Evolutionary conservation across 1,140 invertebrate genomes (phyloP), one percentile per base, ranked within the genome.

Genomic region (Saxidomus purpurata): DNA sequence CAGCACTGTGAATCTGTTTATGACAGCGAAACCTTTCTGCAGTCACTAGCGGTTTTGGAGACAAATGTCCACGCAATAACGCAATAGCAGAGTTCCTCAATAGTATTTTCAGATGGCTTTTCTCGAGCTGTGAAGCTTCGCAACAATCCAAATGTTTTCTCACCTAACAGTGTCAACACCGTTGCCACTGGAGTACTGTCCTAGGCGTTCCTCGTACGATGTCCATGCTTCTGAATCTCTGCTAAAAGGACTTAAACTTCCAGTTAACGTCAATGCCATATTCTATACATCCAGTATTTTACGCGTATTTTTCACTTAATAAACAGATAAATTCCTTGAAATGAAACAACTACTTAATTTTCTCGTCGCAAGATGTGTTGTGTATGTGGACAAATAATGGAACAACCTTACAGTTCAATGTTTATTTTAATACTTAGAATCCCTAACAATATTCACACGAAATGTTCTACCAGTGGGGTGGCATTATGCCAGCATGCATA

Each of bases 1-100:
- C 74, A 15, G 47, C 28, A 36, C 28, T 79, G 36, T 90, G 89
- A 34, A 89, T 76, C 19, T 87, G 13, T 52, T 89, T 90, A 67
- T 92, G 86, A 69, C 90, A 90, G n/a, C 83, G 31, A 43, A 89
- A 92, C 15, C 91, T 76, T 84, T 90, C 89, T 17, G 89, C 86
- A 61, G 91, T 92, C 13, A 89, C 77, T 17, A 90, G 49, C 40
- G 91, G 89, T 49, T 81, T 80, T 19, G 82, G 85, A 36, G 31
- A 55, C 36, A 87, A 71, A 55, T 82, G 90, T 86, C 52, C 49
- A 34, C 77, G 36, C 17, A 89, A 83, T 13, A 76, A 80, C 36
- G 4, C 40, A 34, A n/a, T n/a, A n/a, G n/a, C 67, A 40, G 25
- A 91, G 34, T 38, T 77, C 40, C 43, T 55, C 52, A 55, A 55